phyloP scores from a whole-genome alignment of 2,113 vertebrate species.

The Orthonyx spaldingii region DNA sequence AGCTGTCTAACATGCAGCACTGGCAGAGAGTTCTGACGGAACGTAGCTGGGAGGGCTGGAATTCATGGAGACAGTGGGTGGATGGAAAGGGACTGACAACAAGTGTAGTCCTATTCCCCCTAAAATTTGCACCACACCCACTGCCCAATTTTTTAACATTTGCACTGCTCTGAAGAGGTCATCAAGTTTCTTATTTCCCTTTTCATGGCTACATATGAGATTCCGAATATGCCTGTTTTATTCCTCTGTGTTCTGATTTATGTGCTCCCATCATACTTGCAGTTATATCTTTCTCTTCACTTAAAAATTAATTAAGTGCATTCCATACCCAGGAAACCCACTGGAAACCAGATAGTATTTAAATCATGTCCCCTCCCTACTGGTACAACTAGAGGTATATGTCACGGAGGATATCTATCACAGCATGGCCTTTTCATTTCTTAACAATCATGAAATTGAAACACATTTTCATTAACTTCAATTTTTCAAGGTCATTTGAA shows the following conservation, averaged over 20 bases:
- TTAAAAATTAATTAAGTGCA: background rate
- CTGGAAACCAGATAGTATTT: background rate
- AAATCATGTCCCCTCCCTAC: slow-evolving; percentile 40
- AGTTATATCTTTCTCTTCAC: background rate
- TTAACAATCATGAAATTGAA: slow-evolving; percentile 4
- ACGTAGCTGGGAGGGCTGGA: background rate
- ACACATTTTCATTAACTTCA: slow-evolving; percentile 13
- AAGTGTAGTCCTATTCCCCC: background rate
- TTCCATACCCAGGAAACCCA: background rate
- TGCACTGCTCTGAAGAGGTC: background rate
- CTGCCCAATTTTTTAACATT: background rate
- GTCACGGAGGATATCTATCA: background rate
- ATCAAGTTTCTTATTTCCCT: background rate
- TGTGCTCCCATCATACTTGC: background rate
- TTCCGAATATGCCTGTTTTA: background rate
- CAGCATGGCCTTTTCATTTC: slow-evolving; percentile 34
- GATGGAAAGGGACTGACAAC: background rate
- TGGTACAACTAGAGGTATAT: slow-evolving; percentile 42
- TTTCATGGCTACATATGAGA: background rate
- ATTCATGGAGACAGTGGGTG: background rate
- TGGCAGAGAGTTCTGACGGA: background rate
- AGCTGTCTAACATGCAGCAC: background rate
- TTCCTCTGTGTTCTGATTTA: slow-evolving; percentile 9
- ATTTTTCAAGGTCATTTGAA: slow-evolving; percentile 39
- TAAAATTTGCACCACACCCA: background rate